phyloP scores from a whole-genome alignment of 2,888 invertebrate genomes.

The Neoaliturus tenellus region DNA sequence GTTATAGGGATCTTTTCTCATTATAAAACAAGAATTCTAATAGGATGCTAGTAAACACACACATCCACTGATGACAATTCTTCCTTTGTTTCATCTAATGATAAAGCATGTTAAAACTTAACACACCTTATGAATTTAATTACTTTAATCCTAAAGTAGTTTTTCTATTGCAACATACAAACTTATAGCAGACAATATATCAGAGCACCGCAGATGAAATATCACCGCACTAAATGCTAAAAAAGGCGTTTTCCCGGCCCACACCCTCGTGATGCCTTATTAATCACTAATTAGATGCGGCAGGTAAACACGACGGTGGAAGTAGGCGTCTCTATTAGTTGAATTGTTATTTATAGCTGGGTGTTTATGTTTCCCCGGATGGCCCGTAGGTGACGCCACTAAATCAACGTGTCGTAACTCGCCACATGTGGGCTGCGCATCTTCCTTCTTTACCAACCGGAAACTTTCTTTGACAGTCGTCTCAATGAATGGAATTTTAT shows the following conservation, averaged over 20 bases:
- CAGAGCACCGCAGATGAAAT: not conserved
- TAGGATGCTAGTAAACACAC: no score
- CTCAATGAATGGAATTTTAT: no score
- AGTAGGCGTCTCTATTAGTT: slow-evolving; percentile 27
- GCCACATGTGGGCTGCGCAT: not conserved
- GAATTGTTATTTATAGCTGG: slow-evolving; percentile 26
- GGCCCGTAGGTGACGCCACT: slow-evolving; percentile 21
- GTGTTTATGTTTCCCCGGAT: slow-evolving; percentile 27
- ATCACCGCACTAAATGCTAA: not conserved
- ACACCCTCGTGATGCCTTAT: not conserved
- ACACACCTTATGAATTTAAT: no score
- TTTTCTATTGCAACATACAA: no score
- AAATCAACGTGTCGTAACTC: slow-evolving; percentile 7
- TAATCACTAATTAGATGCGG: slow-evolving; percentile 6
- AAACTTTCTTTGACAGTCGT: not conserved
- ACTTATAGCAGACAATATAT: not conserved
- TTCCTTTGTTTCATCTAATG: no score
- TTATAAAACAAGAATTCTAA: no score
- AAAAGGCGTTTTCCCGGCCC: not conserved
- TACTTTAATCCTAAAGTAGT: no score
- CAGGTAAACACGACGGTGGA: not conserved
- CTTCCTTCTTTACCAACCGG: not conserved
- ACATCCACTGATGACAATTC: no score
- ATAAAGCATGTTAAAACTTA: no score
- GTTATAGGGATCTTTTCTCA: no score